Conservation (phyloP, 2,113 vertebrate genomes). For the Anhinga anhinga region DNA sequence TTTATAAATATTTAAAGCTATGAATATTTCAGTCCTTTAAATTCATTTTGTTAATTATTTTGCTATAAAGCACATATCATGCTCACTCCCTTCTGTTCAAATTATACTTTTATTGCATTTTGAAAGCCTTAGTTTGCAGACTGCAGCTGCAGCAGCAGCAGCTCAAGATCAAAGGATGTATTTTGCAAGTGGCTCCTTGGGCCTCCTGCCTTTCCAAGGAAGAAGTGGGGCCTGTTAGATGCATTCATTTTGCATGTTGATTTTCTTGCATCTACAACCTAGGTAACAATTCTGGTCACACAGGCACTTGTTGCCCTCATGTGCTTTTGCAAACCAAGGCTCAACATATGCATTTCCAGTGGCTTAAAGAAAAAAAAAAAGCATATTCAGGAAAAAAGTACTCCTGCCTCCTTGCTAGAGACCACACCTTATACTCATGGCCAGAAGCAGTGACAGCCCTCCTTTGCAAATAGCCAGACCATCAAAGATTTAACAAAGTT, state of each 20-base stretch:
- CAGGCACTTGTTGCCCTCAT: neutral
- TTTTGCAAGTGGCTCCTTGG: neutral
- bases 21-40: constrained; percentile 24
- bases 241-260: neutral
- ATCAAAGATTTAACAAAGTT: neutral
- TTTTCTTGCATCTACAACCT: neutral
- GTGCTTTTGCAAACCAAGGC: neutral
- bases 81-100: neutral
- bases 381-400: neutral
- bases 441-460: neutral
- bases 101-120: neutral
- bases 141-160: neutral
- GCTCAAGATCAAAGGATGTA: neutral
- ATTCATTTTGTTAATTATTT: constrained; percentile 56
- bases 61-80: neutral
- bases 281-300: neutral
- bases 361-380: neutral
- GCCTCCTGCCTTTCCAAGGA: neutral
- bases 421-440: neutral
- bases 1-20: constrained; percentile 58
- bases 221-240: neutral
- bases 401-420: neutral
- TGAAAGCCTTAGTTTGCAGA: neutral
- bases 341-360: neutral
- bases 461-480: neutral